phyloP scores from a whole-genome alignment of 2,797 vertebrate genomes.

The Typhlichthys subterraneus region DNA sequence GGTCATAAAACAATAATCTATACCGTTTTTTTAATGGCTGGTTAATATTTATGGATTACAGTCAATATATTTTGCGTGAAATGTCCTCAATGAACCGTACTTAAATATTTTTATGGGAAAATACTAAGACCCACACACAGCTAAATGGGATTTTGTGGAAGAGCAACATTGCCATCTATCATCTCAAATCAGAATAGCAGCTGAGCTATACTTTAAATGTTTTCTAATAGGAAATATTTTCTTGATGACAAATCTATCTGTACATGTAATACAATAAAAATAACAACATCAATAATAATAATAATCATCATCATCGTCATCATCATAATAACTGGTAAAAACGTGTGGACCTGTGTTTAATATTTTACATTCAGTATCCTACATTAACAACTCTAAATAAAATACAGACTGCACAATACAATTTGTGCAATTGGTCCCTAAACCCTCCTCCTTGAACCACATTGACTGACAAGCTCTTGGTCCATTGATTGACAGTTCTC shows the following conservation, averaged over 20 bases:
- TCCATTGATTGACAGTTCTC: constrained; percentile 18
- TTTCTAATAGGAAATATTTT: neutral
- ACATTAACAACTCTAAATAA: too few relatives aligned
- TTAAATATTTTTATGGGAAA: constrained; percentile 15
- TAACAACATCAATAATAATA: too few relatives aligned
- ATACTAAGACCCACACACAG: neutral
- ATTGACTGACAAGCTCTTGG: too few relatives aligned
- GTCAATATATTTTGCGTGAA: constrained; percentile 52
- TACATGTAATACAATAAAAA: too few relatives aligned
- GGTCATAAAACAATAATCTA: constrained; percentile 9
- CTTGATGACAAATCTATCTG: neutral
- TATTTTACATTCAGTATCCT: too few relatives aligned
- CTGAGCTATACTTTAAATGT: too few relatives aligned
- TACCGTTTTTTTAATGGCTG: neutral
- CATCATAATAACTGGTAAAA: too few relatives aligned
- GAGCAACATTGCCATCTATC: constrained; percentile 93
- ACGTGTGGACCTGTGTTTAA: too few relatives aligned
- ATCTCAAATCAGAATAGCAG: constrained; percentile 56
- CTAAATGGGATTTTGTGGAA: constrained; percentile 60
- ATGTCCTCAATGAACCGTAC: constrained; percentile 26
- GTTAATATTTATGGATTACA: constrained; percentile 32
- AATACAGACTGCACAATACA: too few relatives aligned
- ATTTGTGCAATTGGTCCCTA: too few relatives aligned
- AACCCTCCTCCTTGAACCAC: too few relatives aligned
- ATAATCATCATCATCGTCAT: too few relatives aligned